Conservation (phyloP, 2,888 invertebrate genomes). For the Caenorhabditis becei region DNA sequence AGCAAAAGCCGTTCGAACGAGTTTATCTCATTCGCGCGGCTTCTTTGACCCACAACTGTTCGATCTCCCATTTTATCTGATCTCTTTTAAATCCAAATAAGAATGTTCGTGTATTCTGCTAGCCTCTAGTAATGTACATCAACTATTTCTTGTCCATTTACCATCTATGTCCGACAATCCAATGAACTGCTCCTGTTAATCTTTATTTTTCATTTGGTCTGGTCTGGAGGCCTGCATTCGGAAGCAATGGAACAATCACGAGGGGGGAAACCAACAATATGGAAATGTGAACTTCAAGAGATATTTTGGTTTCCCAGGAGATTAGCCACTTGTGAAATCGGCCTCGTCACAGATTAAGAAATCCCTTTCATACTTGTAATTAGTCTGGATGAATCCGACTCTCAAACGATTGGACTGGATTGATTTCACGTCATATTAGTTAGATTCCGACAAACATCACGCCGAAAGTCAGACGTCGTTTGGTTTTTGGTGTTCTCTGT, state of each 20-base stretch:
- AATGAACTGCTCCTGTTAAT: conserved; percentile 62
- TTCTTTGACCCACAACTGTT: neutral
- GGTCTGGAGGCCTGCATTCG: neutral
- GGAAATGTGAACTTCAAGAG: neutral
- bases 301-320: conserved; percentile 8
- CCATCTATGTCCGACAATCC: conserved; percentile 18
- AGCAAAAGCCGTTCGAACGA: neutral
- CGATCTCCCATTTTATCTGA: conserved; percentile 8
- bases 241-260: too few species aligned
- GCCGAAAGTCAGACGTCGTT: conserved; percentile 14
- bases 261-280: neutral
- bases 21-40: neutral
- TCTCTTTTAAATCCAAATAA: conserved; percentile 34
- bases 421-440: conserved; percentile 14
- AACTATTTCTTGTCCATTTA: conserved; percentile 22
- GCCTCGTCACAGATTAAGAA: neutral
- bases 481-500: conserved; percentile 43
- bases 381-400: conserved; percentile 16
- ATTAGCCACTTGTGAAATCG: neutral
- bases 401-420: neutral
- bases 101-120: conserved; percentile 54
- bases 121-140: conserved; percentile 47
- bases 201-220: neutral
- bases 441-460: conserved; percentile 26
- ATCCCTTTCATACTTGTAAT: neutral